These are phyloP conservation scores for Galaxias olidus DNA, from an alignment of 2,797 vertebrate genomes.

Conservation along the genomic window DNA sequence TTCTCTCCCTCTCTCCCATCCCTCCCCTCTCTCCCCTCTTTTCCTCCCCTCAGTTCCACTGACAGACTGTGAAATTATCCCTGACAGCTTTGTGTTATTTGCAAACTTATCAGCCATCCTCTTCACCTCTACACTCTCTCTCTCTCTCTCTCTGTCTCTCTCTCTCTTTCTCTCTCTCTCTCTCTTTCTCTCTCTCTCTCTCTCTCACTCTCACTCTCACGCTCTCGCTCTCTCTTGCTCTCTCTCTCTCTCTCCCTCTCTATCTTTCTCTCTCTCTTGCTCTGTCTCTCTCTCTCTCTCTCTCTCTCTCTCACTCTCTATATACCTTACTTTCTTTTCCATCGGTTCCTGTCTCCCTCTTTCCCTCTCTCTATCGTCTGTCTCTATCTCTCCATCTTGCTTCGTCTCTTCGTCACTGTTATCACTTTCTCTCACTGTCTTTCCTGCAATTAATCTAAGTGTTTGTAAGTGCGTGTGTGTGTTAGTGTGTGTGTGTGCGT, in stretches of 20 bases:
- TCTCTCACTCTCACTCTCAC: no score
- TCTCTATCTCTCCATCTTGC: no score
- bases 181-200: constrained; percentile 44
- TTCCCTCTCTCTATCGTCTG: no score
- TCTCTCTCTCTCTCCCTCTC: no score
- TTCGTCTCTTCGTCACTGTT: no score
- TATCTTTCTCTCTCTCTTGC: constrained; percentile 43
- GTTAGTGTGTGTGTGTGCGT: no score
- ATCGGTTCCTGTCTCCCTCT: no score
- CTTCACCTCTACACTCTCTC: constrained; percentile 33
- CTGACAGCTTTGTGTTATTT: constrained; percentile 58
- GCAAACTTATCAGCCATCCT: constrained; percentile 34
- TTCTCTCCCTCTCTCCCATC: background rate
- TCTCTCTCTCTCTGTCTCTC: constrained; percentile 41
- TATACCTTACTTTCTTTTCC: no score
- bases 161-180: constrained; percentile 44
- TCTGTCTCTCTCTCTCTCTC: constrained; percentile 42
- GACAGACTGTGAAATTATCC: constrained; percentile 59
- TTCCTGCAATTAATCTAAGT: no score
- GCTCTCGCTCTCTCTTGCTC: no score
- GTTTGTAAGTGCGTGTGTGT: no score
- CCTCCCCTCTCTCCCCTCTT: background rate
- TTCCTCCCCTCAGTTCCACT: constrained; percentile 28
- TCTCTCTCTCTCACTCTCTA: background rate
- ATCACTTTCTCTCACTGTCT: no score